phyloP scores from a whole-genome alignment of 1,140 invertebrate species.

The Samia ricini region DNA sequence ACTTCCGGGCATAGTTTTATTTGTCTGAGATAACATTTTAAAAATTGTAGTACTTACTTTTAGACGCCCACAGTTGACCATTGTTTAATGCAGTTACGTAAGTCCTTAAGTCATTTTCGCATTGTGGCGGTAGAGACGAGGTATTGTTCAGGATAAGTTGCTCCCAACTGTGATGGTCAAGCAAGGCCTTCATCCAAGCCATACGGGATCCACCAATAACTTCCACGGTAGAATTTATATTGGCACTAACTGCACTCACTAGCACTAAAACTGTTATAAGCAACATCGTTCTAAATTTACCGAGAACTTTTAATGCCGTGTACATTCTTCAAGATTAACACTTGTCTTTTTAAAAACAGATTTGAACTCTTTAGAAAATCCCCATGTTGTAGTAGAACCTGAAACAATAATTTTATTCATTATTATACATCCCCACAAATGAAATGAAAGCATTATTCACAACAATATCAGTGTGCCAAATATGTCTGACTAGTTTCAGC shows the following conservation, averaged over 20 bases:
- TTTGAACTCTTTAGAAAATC: neutral
- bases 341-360: neutral
- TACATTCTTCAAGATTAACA: slow-evolving; percentile 5
- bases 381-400: neutral
- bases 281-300: slow-evolving; percentile 39
- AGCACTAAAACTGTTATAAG: slow-evolving; percentile 51
- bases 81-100: slow-evolving; percentile 79
- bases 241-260: slow-evolving; percentile 62
- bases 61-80: slow-evolving; percentile 83
- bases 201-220: slow-evolving; percentile 59
- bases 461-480: neutral
- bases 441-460: neutral
- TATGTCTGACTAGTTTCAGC: neutral
- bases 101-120: slow-evolving; percentile 76
- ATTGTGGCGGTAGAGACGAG: slow-evolving; percentile 69
- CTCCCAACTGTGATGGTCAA: slow-evolving; percentile 83
- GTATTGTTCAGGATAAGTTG: slow-evolving; percentile 54
- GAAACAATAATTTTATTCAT: slow-evolving; percentile 4
- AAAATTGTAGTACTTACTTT: slow-evolving; percentile 79
- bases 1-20: no score
- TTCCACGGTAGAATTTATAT: slow-evolving; percentile 45
- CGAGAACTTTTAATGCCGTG: neutral
- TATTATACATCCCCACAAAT: neutral
- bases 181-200: slow-evolving; percentile 81
- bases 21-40: neutral